These are phyloP conservation scores for Umimayanthus chanpuru DNA, from an alignment of 92 coral and sea anemone species.

Conservation along the genomic window DNA sequence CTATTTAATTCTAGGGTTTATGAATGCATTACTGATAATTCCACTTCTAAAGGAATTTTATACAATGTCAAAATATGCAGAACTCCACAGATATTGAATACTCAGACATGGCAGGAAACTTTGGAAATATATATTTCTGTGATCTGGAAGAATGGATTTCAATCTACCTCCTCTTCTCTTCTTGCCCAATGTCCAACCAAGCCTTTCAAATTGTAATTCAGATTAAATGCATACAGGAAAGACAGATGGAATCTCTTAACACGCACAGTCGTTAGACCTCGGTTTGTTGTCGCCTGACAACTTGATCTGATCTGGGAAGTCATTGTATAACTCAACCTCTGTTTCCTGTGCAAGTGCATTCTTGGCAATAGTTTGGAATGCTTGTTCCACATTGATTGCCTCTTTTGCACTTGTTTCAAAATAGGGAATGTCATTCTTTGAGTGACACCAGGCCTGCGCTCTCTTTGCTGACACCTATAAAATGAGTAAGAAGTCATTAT, in stretches of 20 bases:
- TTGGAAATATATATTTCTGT: conserved; percentile 6
- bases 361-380: conserved; percentile 98
- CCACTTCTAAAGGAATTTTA: conserved; percentile 3
- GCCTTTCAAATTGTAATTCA: conserved; percentile 21
- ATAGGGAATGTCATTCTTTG: conserved; percentile 97
- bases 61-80: conserved; percentile 7
- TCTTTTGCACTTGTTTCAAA: conserved; percentile 99
- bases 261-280: conserved; percentile 83
- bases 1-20: conserved; percentile 5
- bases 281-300: conserved; percentile 87
- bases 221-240: conserved; percentile 26
- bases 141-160: background rate
- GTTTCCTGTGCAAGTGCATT: conserved; percentile 99
- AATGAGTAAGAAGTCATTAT: background rate
- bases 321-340: conserved; percentile 96
- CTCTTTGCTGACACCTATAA: conserved; percentile 92
- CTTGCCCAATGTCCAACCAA: conserved; percentile 15
- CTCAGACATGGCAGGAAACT: conserved; percentile 18
- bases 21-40: conserved; percentile 11
- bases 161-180: conserved; percentile 7
- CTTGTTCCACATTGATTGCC: conserved; percentile 99
- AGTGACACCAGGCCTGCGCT: conserved; percentile 97
- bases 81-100: conserved; percentile 19
- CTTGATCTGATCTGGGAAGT: conserved; percentile 99
- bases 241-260: conserved; percentile 51